These are phyloP conservation scores for Caenorhabditis macrosperma DNA, from an alignment of 2,888 invertebrate genomes.

Conservation along the genomic window DNA sequence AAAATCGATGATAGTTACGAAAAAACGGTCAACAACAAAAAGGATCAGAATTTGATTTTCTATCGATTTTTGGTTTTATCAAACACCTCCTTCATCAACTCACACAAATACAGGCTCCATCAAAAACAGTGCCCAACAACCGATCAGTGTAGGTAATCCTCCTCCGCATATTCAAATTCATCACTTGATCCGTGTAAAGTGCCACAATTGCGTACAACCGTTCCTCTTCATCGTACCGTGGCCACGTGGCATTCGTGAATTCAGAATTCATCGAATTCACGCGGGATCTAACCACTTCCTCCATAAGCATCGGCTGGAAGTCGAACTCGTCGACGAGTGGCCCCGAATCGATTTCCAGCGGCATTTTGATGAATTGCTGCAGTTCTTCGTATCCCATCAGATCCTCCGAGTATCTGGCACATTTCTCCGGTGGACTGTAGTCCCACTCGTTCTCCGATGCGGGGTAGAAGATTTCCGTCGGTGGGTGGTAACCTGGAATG, in stretches of 20 bases:
- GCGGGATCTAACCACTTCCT: constrained; percentile 9
- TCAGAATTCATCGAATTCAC: constrained; percentile 21
- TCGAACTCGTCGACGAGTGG: constrained; percentile 6
- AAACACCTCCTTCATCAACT: no score
- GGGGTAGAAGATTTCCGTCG: constrained; percentile 10
- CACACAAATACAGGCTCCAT: constrained; percentile 55
- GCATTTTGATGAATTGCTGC: constrained; percentile 36
- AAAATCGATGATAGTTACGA: no score
- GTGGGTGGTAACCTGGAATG: constrained; percentile 11
- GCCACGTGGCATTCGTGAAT: not conserved
- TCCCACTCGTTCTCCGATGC: constrained; percentile 45
- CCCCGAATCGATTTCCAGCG: not conserved
- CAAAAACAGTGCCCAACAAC: constrained; percentile 32
- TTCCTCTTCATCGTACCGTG: constrained; percentile 26
- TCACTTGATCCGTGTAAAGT: constrained; percentile 38
- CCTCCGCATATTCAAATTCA: constrained; percentile 44
- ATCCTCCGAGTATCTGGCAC: not conserved
- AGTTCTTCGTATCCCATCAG: constrained; percentile 50
- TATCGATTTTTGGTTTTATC: not conserved
- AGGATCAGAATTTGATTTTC: no score
- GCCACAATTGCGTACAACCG: constrained; percentile 11
- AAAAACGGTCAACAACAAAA: no score
- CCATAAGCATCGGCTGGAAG: not conserved
- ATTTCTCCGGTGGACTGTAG: constrained; percentile 6
- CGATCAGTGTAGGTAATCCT: constrained; percentile 49